These are phyloP conservation scores for Chloroclysta siterata DNA, from an alignment of 2,888 invertebrate species.

Conservation along the genomic window DNA sequence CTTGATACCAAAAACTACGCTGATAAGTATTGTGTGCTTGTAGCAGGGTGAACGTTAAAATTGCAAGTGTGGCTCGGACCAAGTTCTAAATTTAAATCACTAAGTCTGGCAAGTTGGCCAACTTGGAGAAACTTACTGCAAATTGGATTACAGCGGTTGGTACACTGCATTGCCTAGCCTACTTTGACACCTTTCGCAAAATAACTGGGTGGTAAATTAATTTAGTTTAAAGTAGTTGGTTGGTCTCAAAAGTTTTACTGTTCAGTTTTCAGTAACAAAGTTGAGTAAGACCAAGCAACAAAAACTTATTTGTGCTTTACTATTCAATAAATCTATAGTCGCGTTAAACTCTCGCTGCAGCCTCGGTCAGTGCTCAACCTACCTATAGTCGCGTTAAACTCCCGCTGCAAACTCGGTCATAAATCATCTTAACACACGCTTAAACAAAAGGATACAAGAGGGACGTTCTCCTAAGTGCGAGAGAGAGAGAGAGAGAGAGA, in stretches of 20 bases:
- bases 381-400: no score
- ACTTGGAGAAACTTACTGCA: slow-evolving; percentile 70
- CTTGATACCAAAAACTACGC: background rate
- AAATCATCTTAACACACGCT: no score
- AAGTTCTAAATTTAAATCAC: slow-evolving; percentile 83
- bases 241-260: background rate
- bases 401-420: no score
- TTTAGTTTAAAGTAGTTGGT: slow-evolving; percentile 1
- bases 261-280: background rate
- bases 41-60: slow-evolving; percentile 69
- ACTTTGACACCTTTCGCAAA: slow-evolving; percentile 60
- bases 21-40: slow-evolving; percentile 38
- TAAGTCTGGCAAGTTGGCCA: slow-evolving; percentile 69
- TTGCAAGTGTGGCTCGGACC: slow-evolving; percentile 70
- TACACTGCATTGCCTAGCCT: slow-evolving; percentile 61
- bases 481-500: no score
- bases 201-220: slow-evolving; percentile 32
- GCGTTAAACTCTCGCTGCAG: no score
- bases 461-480: no score
- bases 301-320: no score
- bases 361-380: no score
- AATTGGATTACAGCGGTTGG: slow-evolving; percentile 74
- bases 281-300: no score
- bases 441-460: no score
- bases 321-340: no score